Percentiles rank a stretch among this genome's conserved stretches.
These are phyloP conservation scores for Sphenopsis melanotis DNA, from an alignment of 2,797 vertebrate species.

Conservation along the genomic window DNA sequence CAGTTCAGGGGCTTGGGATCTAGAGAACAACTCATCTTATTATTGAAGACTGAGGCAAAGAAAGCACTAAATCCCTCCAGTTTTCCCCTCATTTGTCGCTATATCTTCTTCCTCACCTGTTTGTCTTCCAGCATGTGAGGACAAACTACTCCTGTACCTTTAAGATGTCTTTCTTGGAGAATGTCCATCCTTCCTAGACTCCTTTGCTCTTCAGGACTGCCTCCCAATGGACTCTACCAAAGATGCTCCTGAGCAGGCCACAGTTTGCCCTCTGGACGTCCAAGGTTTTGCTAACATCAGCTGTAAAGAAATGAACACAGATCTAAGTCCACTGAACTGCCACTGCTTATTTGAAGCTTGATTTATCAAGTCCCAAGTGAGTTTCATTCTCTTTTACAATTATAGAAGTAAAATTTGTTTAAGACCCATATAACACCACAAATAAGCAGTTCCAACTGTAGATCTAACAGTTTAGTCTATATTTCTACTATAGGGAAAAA, in stretches of 20 bases:
- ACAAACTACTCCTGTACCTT: not conserved
- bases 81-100: not conserved
- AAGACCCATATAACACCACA: not conserved
- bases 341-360: not conserved
- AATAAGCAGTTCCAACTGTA: not conserved
- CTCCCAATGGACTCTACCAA: not conserved
- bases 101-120: not conserved
- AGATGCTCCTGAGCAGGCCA: not conserved
- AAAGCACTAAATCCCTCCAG: not conserved
- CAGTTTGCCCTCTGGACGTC: not conserved
- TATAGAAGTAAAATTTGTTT: not conserved
- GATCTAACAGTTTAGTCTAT: not conserved
- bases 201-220: not conserved
- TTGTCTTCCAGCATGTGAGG: not conserved
- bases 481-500: not conserved
- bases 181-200: not conserved
- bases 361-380: not conserved
- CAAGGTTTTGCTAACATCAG: not conserved
- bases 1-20: not conserved
- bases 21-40: not conserved
- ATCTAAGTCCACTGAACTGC: not conserved
- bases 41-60: not conserved
- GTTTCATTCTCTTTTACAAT: not conserved
- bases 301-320: not conserved
- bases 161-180: not conserved